These are phyloP conservation scores for Platyscapa corneri DNA, from an alignment of 1,140 invertebrate genomes.

Conservation along the genomic window DNA sequence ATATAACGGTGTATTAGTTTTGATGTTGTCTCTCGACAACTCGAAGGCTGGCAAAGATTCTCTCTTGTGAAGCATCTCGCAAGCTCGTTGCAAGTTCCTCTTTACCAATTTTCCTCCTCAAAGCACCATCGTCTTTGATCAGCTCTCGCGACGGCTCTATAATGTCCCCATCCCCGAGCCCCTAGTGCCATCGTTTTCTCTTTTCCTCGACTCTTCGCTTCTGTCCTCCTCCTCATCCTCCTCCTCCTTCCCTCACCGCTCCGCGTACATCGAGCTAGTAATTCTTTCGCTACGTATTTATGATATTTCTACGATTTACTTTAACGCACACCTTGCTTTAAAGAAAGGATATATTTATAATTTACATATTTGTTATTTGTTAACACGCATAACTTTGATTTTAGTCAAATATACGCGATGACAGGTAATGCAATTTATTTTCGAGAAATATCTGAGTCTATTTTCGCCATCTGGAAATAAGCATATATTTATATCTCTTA, in stretches of 20 bases:
- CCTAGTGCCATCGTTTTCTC: conserved; percentile 6
- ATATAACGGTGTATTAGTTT: conserved; percentile 72
- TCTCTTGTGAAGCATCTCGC: conserved; percentile 50
- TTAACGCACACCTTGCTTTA: conserved; percentile 4
- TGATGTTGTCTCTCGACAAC: conserved; percentile 65
- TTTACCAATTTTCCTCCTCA: conserved; percentile 74
- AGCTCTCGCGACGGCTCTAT: conserved; percentile 69
- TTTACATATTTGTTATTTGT: conserved; percentile 27
- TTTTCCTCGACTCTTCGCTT: conserved; percentile 12
- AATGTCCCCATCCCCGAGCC: conserved; percentile 58
- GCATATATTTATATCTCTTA: conserved; percentile 2
- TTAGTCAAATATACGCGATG: not conserved
- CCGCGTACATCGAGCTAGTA: conserved; percentile 12
- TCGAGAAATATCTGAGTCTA: not conserved
- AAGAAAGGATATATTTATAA: conserved; percentile 22
- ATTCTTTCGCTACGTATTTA: conserved; percentile 47
- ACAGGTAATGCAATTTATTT: conserved; percentile 5
- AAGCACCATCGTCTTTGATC: conserved; percentile 73
- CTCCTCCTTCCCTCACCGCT: no score
- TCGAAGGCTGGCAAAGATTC: conserved; percentile 23
- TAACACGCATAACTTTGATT: conserved; percentile 22
- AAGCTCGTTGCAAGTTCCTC: conserved; percentile 65
- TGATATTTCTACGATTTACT: conserved; percentile 27
- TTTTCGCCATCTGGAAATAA: not conserved
- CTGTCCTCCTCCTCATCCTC: conserved; percentile 17